Evolutionary conservation across 1,140 invertebrate genomes (phyloP), one percentile per base, ranked within the genome.

Genomic region (Ostrea denselamellosa): DNA sequence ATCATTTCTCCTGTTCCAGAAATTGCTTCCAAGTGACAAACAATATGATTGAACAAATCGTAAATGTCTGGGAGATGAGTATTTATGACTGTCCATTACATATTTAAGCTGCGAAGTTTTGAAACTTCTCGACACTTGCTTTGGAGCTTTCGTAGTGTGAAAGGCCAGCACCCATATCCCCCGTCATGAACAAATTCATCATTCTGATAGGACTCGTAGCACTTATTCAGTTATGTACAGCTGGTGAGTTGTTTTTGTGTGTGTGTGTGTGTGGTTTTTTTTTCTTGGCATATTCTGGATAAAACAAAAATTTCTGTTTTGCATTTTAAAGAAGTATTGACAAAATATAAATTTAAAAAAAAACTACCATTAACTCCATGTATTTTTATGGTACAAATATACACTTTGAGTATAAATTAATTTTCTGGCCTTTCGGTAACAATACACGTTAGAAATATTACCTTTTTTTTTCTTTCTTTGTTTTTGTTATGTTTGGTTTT

Each of bases 1-100:
- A 77, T 77, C 28, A 28, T 77, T 34, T 77, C 68, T 34, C 68
- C 28, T 14, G 12, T 25, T 62, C 8, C 68, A 25, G 10, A 28
- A 12, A 28, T 28, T 22, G 9, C 9, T 77, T 77, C 28, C 8
- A 25, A 28, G 68, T 25, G 68, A 77, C 68, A 77, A 77, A 77
- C 25, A 77, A 77, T 28, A 77, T 77, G 68, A 77, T 77, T 25
- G 68, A 77, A 77, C 68, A 28, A 77, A 77, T 77, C 68, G 68
- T 77, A 77, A 77, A 77, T 34, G 68, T 77, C 68, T 25, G 25
- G 5, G 22, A 28, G 25, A 62, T 22, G 22, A 77, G 22, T 77
- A 28, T 77, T 77, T 77, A 77, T 25, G 28, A 25, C 25, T 25
- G 25, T 12, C 5, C 25, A 28, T 14, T 77, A 10, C 25, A 28